Evolutionary conservation across 2,888 invertebrate species (phyloP), one percentile per base, ranked within the genome.

Genomic region (Dusona sp.): DNA sequence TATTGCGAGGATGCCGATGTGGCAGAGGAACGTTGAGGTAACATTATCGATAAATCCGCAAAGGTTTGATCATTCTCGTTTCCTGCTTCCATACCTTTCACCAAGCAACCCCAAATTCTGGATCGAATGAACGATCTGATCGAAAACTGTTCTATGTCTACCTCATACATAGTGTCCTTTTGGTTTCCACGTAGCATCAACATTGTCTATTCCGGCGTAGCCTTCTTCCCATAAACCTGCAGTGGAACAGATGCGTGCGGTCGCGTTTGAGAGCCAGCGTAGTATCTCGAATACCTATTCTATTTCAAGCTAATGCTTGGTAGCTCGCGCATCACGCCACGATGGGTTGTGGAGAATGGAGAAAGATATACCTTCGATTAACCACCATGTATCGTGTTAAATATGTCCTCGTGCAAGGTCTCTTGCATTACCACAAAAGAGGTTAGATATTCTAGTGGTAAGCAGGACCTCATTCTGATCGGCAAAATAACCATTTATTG

Each of bases 41-140:
- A 92, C 92, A 92, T 93, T 93, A 93, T 92, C 92, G 91, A 92
- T 91, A 93, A 93, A 93, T 93, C 90, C 91, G 91, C 90, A 91
- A 92, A 91, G 91, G 91, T 90, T 82, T 87, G 90, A 89, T 74
- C 68, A 75, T 86, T 78, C 78, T 81, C 78, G 74, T 81, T 83
- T 65, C 36, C 61, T 80, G 81, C 67, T 22, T 22, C 72, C 25
- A 42, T 77, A 33, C 68, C 54, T 75, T 51, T 61, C 29, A 61
- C 1, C 61, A 29, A 29, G 29, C 16, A 29, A 16, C 29, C 29
- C 29, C 54, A 70, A 73, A 80, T 79, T 75, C 68, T 45, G 57
- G 19, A 67, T 51, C 57, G 42, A 38, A 33, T 67, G 74, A 61
- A 75, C 74, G 67, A 79, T 74, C 61, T 57, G 57, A 57, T 65